These are phyloP conservation scores for Xyrauchen texanus DNA, from an alignment of 2,113 vertebrate genomes.

Conservation along the genomic window DNA sequence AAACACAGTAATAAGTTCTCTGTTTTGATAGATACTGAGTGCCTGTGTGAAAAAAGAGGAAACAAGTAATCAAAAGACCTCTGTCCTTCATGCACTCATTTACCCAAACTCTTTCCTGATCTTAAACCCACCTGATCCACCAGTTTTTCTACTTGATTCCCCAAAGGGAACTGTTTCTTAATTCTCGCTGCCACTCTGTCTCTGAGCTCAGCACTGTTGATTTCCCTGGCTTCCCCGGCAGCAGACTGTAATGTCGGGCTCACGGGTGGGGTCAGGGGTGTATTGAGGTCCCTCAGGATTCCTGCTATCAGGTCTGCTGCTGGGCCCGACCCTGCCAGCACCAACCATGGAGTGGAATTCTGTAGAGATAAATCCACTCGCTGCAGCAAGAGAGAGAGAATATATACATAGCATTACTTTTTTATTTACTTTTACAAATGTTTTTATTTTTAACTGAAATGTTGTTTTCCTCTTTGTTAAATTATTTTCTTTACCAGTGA, in stretches of 20 bases:
- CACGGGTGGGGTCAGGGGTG: constrained; percentile 34
- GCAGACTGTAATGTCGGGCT: constrained; percentile 21
- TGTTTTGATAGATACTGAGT: constrained; percentile 76
- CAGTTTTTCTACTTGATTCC: constrained; percentile 61
- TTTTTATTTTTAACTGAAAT: too few relatives aligned
- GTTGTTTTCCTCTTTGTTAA: too few relatives aligned
- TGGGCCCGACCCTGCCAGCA: constrained; percentile 80
- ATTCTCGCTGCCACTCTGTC: constrained; percentile 63
- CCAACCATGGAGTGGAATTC: constrained; percentile 78
- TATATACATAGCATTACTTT: too few relatives aligned
- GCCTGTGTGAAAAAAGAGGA: constrained; percentile 61
- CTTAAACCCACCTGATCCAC: constrained; percentile 62
- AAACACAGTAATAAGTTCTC: constrained; percentile 80
- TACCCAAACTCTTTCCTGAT: not conserved
- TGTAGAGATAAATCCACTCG: constrained; percentile 76
- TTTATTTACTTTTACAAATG: too few relatives aligned
- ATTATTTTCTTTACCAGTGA: too few relatives aligned
- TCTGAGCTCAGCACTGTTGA: constrained; percentile 43
- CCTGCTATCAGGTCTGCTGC: constrained; percentile 81
- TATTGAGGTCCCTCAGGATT: constrained; percentile 62
- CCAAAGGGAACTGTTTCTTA: constrained; percentile 64
- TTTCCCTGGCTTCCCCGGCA: constrained; percentile 41
- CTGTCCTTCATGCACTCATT: not conserved
- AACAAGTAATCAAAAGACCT: not conserved
- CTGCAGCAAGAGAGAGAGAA: constrained; percentile 56